Evolutionary conservation across 2,797 vertebrate genomes (phyloP), one percentile per base, ranked within the genome.

Genomic region (Macropodus opercularis): DNA sequence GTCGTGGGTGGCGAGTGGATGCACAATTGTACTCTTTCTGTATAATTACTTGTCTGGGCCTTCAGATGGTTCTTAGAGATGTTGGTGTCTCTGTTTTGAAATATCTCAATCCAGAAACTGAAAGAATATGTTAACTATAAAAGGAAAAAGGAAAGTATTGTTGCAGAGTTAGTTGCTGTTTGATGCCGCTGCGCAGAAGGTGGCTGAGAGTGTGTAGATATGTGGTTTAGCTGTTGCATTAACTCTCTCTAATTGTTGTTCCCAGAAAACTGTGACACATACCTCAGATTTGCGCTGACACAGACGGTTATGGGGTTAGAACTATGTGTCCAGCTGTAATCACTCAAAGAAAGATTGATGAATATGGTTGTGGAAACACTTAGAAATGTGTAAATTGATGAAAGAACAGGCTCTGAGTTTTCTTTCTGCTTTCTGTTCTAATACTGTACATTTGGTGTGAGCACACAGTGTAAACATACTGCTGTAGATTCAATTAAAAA

Each of bases 181-280:
- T 50, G 27, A 27, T 44, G 4, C 4, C 24, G 24, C 34, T 17
- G 49, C 21, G 13, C 36, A 22, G 38, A 41, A 44, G 34, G 18
- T 60, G 70, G 77, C 39, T 47, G 66, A 59, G 41, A 44, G 29
- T 7, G 13, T 21, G 48, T 51, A 74, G 29, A 61, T 62, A 31
- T 48, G 72, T 38, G 67, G 52, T 56, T 63, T 21, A 47, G 60
- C 43, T 62, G 2, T 68, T 69, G 62, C 74, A 75, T 67, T 43
- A 77, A 77, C 62, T 67, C 49, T 39, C 36, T 42, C 13, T 66
- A 68, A 77, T 74, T 57, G 67, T 41, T 71, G 39, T 81, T 84
- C 74, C 81, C 65, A 85, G 71, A 71, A 77, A 74, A 51, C 39
- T 44, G 56, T 74, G 83, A 73, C 75, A 47, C 75, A 75, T 74